Percentiles rank a stretch among this genome's conserved stretches.
Evolutionary conservation across 2,113 vertebrate genomes (phyloP).

Genomic region (Peromyscus californicus): DNA sequence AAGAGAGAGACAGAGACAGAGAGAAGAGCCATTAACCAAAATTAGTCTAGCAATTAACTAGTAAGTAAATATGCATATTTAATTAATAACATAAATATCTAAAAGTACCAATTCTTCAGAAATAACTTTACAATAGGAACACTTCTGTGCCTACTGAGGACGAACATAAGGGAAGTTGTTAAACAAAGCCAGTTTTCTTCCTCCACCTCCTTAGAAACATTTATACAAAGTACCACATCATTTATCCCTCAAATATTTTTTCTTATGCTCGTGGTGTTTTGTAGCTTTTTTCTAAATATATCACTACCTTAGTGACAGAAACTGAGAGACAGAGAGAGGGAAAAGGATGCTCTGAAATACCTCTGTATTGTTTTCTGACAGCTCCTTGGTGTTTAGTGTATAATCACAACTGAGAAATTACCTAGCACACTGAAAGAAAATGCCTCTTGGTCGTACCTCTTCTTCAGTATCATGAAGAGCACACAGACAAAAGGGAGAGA

Average conservation of each 20-base stretch:
- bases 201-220: not conserved
- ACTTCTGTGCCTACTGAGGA: not conserved
- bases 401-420: not conserved
- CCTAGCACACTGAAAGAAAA: not conserved
- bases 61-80: not conserved
- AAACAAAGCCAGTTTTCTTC: not conserved
- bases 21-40: not conserved
- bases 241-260: too few relatives aligned
- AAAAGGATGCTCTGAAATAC: not conserved
- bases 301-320: too few relatives aligned
- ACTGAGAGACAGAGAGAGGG: too few relatives aligned
- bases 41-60: not conserved
- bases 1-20: not conserved
- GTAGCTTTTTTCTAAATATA: too few relatives aligned
- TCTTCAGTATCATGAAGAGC: not conserved
- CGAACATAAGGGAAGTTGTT: not conserved
- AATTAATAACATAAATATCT: not conserved
- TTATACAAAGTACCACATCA: too few relatives aligned
- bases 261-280: too few relatives aligned
- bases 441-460: not conserved
- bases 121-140: not conserved
- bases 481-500: not conserved
- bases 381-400: not conserved
- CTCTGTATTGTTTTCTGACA: not conserved
- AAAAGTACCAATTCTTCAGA: not conserved